Percentiles rank a stretch among this genome's conserved stretches.
Conservation (phyloP, 2,113 vertebrate genomes). For the Hymenochirus boettgeri region DNA sequence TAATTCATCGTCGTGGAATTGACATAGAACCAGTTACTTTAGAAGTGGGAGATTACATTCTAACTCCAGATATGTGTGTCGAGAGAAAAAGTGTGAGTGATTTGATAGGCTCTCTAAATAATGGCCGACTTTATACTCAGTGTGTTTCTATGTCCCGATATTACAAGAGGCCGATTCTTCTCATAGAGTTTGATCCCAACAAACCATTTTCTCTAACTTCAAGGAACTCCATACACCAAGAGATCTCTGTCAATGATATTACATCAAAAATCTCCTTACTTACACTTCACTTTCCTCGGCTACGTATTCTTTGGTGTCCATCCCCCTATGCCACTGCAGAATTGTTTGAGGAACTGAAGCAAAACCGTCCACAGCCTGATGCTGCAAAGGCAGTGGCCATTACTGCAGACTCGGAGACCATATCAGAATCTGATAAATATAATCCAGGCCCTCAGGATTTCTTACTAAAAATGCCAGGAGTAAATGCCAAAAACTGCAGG, state of each 20-base stretch:
- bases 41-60: slow-evolving; percentile 93
- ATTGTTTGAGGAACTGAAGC: slow-evolving; percentile 86
- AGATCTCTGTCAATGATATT: slow-evolving; percentile 82
- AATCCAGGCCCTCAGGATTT: slow-evolving; percentile 92
- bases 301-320: slow-evolving; percentile 91
- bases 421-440: slow-evolving; percentile 78
- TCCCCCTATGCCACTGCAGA: slow-evolving; percentile 86
- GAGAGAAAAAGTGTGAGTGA: slow-evolving; percentile 94
- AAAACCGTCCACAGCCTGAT: slow-evolving; percentile 70
- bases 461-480: slow-evolving; percentile 86
- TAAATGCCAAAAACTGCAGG: slow-evolving; percentile 80
- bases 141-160: slow-evolving; percentile 88
- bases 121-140: slow-evolving; percentile 84
- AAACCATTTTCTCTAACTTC: slow-evolving; percentile 83
- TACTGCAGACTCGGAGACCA: slow-evolving; percentile 76
- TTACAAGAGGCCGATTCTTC: slow-evolving; percentile 81
- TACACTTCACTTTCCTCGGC: slow-evolving; percentile 87
- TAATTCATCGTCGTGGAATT: slow-evolving; percentile 87
- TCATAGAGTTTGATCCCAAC: slow-evolving; percentile 89
- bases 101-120: slow-evolving; percentile 87
- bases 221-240: slow-evolving; percentile 72
- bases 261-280: slow-evolving; percentile 88
- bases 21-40: slow-evolving; percentile 92
- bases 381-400: slow-evolving; percentile 73
- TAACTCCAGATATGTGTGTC: slow-evolving; percentile 85